Percentiles rank a stretch among this genome's conserved stretches.
Evolutionary conservation across 1,140 invertebrate species (phyloP).

Genomic region (Drosophila malerkotliana): DNA sequence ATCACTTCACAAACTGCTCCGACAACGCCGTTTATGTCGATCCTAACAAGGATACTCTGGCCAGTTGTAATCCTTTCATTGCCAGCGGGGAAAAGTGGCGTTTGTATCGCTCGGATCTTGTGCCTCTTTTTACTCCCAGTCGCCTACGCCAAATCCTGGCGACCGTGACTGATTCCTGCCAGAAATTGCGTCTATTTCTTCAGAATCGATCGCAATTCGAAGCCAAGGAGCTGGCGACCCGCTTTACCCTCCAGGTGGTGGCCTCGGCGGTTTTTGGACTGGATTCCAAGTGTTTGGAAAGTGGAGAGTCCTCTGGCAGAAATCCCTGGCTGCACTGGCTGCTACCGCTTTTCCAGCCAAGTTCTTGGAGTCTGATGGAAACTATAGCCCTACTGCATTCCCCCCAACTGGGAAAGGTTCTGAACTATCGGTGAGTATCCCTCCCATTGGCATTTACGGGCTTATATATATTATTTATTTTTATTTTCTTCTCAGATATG

Average conservation of each 20-base stretch:
- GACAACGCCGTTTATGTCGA: slow-evolving; percentile 57
- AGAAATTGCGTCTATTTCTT: slow-evolving; percentile 24
- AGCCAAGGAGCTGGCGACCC: slow-evolving; percentile 48
- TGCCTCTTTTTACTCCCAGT: slow-evolving; percentile 60
- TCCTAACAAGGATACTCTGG: slow-evolving; percentile 34
- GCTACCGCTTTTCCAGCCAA: slow-evolving; percentile 52
- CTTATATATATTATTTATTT: neutral
- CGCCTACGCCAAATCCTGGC: slow-evolving; percentile 46
- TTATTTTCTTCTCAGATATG: slow-evolving; percentile 31
- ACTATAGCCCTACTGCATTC: slow-evolving; percentile 63
- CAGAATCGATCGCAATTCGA: slow-evolving; percentile 12
- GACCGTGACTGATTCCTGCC: slow-evolving; percentile 37
- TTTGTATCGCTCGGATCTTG: slow-evolving; percentile 42
- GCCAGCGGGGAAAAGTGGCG: slow-evolving; percentile 55
- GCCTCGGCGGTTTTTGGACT: slow-evolving; percentile 61
- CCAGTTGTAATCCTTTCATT: slow-evolving; percentile 60
- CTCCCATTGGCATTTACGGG: no score
- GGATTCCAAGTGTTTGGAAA: slow-evolving; percentile 42
- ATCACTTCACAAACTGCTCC: slow-evolving; percentile 39
- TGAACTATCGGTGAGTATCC: slow-evolving; percentile 49
- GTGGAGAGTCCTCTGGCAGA: neutral
- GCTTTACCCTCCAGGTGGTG: slow-evolving; percentile 64
- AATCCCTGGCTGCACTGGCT: slow-evolving; percentile 44
- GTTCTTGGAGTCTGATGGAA: slow-evolving; percentile 51
- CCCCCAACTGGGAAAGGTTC: slow-evolving; percentile 24